phyloP scores from a whole-genome alignment of 2,113 vertebrate genomes.

The Blennius ocellaris region DNA sequence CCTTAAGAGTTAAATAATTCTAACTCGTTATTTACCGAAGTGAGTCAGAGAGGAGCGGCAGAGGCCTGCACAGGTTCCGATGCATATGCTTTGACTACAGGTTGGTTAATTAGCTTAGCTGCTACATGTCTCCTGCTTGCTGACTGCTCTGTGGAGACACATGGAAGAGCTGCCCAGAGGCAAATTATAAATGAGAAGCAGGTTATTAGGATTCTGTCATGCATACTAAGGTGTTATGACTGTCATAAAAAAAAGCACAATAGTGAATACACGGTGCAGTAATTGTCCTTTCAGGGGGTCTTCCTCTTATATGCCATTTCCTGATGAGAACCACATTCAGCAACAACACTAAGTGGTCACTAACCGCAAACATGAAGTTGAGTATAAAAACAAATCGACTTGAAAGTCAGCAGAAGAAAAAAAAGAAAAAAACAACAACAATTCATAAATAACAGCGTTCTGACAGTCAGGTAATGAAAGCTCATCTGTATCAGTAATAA shows the following conservation, averaged over 20 bases:
- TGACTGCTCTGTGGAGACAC: constrained; percentile 71
- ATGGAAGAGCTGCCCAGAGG: constrained; percentile 76
- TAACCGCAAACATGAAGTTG: constrained; percentile 14
- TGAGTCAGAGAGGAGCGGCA: constrained; percentile 16
- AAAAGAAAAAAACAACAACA: constrained; percentile 5
- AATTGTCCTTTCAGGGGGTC: constrained; percentile 62
- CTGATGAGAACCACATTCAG: constrained; percentile 29
- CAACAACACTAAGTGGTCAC: constrained; percentile 45
- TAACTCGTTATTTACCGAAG: constrained; percentile 55
- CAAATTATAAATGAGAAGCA: constrained; percentile 81
- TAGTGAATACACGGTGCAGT: constrained; percentile 56
- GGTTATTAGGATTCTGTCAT: constrained; percentile 83
- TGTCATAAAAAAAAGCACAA: constrained; percentile 73
- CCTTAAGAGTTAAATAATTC: constrained; percentile 44
- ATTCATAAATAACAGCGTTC: constrained; percentile 21
- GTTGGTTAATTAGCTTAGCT: constrained; percentile 78
- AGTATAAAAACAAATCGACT: constrained; percentile 16
- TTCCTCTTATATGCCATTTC: constrained; percentile 16
- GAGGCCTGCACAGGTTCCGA: constrained; percentile 46
- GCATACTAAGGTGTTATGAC: constrained; percentile 77
- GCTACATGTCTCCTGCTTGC: constrained; percentile 72
- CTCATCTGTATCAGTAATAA: constrained; percentile 72
- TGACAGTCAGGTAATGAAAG: constrained; percentile 56
- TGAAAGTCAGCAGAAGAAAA: constrained; percentile 49
- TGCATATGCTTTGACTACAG: constrained; percentile 69